These are phyloP conservation scores for Pampus argenteus DNA, from an alignment of 2,797 vertebrate species.

Conservation along the genomic window DNA sequence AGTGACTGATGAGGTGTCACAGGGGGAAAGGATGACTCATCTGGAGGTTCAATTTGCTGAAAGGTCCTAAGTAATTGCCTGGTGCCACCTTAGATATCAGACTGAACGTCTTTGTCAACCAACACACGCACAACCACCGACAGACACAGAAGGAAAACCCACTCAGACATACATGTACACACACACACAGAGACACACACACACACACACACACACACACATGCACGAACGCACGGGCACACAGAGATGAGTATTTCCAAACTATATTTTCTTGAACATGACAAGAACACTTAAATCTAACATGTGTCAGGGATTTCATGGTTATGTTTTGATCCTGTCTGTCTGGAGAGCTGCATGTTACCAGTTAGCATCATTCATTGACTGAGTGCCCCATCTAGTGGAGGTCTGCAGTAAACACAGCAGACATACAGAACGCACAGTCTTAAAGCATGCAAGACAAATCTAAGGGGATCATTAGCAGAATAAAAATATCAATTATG, in stretches of 20 bases:
- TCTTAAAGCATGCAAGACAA: neutral
- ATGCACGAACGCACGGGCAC: neutral
- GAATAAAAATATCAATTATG: neutral
- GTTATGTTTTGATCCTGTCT: neutral
- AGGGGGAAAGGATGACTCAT: constrained; percentile 56
- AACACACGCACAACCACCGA: neutral
- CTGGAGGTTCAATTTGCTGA: constrained; percentile 69
- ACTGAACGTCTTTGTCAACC: constrained; percentile 22
- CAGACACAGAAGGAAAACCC: neutral
- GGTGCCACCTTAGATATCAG: constrained; percentile 36
- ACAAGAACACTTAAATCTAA: neutral
- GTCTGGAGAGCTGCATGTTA: neutral
- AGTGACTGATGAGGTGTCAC: constrained; percentile 77
- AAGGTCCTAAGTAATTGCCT: constrained; percentile 64
- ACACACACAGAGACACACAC: too few relatives aligned
- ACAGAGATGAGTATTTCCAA: neutral
- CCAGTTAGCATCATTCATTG: neutral
- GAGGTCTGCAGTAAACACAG: constrained; percentile 14
- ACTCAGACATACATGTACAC: neutral
- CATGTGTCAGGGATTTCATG: neutral
- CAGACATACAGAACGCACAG: neutral
- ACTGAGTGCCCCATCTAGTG: constrained; percentile 68
- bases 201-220: neutral
- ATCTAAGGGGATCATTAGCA: neutral
- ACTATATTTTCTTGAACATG: neutral